phyloP scores from a whole-genome alignment of 2,888 invertebrate species.

The Rotaria macrura region DNA sequence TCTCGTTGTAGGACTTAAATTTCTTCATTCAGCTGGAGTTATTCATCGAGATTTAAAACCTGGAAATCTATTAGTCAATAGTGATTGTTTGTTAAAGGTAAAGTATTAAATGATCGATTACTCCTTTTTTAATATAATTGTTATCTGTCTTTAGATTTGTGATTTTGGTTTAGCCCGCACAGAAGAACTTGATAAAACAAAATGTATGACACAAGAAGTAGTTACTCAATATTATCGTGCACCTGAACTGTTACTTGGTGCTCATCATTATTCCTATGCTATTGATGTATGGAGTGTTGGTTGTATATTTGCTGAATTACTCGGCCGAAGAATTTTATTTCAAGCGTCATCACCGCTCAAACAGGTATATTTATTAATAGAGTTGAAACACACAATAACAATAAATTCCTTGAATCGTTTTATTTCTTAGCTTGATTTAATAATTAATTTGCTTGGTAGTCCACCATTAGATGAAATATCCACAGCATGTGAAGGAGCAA shows the following conservation, averaged over 20 bases:
- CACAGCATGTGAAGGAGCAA: constrained; percentile 69
- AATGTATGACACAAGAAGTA: constrained; percentile 98
- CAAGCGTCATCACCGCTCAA: constrained; percentile 95
- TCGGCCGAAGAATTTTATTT: constrained; percentile 86
- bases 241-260: constrained; percentile 96
- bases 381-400: neutral
- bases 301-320: constrained; percentile 93
- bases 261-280: constrained; percentile 85
- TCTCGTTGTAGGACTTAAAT: constrained; percentile 60
- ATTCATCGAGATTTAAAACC: constrained; percentile 98
- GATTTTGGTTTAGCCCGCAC: constrained; percentile 96
- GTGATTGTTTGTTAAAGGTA: constrained; percentile 92
- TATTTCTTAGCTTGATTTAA: constrained; percentile 74
- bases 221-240: constrained; percentile 99
- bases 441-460: constrained; percentile 89
- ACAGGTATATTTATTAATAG: constrained; percentile 57
- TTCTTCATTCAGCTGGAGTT: constrained; percentile 92
- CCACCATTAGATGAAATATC: constrained; percentile 71
- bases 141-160: constrained; percentile 64
- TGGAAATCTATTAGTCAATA: constrained; percentile 93
- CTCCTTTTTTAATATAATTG: neutral
- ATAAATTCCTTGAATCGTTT: too few relatives aligned
- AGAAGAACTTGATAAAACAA: constrained; percentile 67
- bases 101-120: constrained; percentile 35
- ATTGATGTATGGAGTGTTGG: constrained; percentile 99